Percentiles rank a stretch among this genome's conserved stretches.
Evolutionary conservation across 2,888 invertebrate genomes (phyloP).

Genomic region (Rotaria socialis): DNA sequence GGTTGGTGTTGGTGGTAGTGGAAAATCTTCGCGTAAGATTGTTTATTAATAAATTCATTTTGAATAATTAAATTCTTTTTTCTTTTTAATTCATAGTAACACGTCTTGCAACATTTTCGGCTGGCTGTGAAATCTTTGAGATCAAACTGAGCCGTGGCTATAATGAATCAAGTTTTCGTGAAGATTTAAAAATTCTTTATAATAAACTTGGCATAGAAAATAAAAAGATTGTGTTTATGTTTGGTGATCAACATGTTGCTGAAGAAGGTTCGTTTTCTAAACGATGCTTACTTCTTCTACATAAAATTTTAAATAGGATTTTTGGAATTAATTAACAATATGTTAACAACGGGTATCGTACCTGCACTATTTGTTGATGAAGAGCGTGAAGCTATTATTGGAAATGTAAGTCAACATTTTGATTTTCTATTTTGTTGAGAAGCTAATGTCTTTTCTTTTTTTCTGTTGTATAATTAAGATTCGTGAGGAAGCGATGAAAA

Average conservation of each 20-base stretch:
- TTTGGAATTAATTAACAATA: constrained; percentile 82
- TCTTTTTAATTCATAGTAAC: constrained; percentile 57
- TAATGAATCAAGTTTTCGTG: constrained; percentile 75
- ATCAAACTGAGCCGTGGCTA: constrained; percentile 79
- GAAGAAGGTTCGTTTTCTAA: constrained; percentile 61
- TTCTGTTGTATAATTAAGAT: constrained; percentile 58
- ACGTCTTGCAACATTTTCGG: constrained; percentile 75
- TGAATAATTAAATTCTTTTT: too few species aligned
- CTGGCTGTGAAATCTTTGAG: constrained; percentile 74
- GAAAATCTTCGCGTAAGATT: constrained; percentile 68
- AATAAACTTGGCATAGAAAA: constrained; percentile 73
- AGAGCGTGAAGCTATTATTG: constrained; percentile 77
- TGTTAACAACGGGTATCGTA: constrained; percentile 79
- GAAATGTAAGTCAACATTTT: constrained; percentile 55
- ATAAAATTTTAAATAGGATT: constrained; percentile 62
- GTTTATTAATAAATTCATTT: neutral
- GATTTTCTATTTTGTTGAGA: neutral
- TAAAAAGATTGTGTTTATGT: constrained; percentile 75
- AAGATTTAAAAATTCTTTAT: constrained; percentile 77
- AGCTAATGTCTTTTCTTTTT: neutral
- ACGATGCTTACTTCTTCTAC: too few species aligned
- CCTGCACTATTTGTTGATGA: constrained; percentile 81
- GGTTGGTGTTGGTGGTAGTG: constrained; percentile 82
- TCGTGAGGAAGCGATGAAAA: constrained; percentile 68
- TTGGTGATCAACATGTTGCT: constrained; percentile 73